These are phyloP conservation scores for Drosophila parthenogenetica DNA, from an alignment of 2,888 invertebrate species.

Conservation along the genomic window DNA sequence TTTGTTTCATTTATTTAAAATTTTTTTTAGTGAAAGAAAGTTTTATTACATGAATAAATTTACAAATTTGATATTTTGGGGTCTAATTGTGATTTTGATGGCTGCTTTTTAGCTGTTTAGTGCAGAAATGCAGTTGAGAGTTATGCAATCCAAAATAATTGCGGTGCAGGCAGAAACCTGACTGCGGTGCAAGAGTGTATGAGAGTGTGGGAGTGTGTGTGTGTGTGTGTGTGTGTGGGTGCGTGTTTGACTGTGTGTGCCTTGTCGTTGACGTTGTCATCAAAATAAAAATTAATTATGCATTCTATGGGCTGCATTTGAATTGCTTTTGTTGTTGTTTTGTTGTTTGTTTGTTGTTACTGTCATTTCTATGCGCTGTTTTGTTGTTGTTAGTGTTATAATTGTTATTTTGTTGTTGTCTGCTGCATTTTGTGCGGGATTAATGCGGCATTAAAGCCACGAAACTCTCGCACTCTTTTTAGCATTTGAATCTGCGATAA, in stretches of 20 bases:
- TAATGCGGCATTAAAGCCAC: slow-evolving; percentile 73
- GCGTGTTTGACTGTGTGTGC: slow-evolving; percentile 5
- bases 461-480: slow-evolving; percentile 11
- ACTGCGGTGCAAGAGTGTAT: background rate
- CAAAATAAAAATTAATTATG: slow-evolving; percentile 84
- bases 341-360: slow-evolving; percentile 65
- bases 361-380: slow-evolving; percentile 70
- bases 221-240: background rate
- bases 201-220: slow-evolving; percentile 5
- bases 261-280: slow-evolving; percentile 80
- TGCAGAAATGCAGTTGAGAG: slow-evolving; percentile 24
- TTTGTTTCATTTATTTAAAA: too few species aligned
- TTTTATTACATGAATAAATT: too few species aligned
- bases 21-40: too few species aligned
- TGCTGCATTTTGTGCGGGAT: slow-evolving; percentile 61
- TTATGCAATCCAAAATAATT: slow-evolving; percentile 61
- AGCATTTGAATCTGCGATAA: slow-evolving; percentile 73
- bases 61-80: background rate
- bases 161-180: slow-evolving; percentile 39
- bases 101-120: slow-evolving; percentile 7
- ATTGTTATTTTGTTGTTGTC: slow-evolving; percentile 22
- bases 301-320: slow-evolving; percentile 82
- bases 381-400: slow-evolving; percentile 25
- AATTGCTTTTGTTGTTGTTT: slow-evolving; percentile 67
- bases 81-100: background rate